Evolutionary conservation across 2,888 invertebrate genomes (phyloP).

Genomic region (Pristionchus maxplancki): DNA sequence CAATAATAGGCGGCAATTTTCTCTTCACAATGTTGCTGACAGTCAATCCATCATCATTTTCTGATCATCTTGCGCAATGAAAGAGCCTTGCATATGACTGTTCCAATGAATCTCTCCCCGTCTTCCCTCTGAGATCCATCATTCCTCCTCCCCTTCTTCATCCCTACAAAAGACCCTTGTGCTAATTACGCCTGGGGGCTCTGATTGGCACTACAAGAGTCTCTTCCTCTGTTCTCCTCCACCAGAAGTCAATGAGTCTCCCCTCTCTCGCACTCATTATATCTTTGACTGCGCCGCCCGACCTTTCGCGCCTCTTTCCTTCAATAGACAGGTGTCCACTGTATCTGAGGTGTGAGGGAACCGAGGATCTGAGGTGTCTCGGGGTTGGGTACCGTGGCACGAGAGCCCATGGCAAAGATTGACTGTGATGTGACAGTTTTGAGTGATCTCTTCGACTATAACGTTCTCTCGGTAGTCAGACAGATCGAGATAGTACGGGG

Average conservation of each 20-base stretch:
- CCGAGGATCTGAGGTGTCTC: background rate
- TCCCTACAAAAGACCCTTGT: background rate
- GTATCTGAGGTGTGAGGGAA: constrained; percentile 10
- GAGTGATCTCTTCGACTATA: too few species aligned
- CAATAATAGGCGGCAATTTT: background rate
- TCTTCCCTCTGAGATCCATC: background rate
- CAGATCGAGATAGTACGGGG: background rate
- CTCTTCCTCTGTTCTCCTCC: background rate
- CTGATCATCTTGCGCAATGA: background rate
- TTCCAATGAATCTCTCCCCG: background rate
- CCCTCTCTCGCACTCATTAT: constrained; percentile 30
- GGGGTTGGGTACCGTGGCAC: background rate
- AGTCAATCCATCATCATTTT: constrained; percentile 11
- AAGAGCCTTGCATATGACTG: background rate
- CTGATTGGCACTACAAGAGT: constrained; percentile 14
- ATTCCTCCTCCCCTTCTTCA: background rate
- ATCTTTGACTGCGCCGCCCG: background rate
- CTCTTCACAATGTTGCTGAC: constrained; percentile 9
- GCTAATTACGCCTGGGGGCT: constrained; percentile 38
- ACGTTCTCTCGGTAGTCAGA: background rate
- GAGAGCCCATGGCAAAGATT: too few species aligned
- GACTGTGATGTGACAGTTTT: too few species aligned
- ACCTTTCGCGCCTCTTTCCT: constrained; percentile 39
- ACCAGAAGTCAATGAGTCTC: constrained; percentile 8
- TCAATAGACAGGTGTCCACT: constrained; percentile 36